Percentiles rank a stretch among this genome's conserved stretches.
These are phyloP conservation scores for Ostrea edulis DNA, from an alignment of 1,140 invertebrate genomes.

Conservation along the genomic window DNA sequence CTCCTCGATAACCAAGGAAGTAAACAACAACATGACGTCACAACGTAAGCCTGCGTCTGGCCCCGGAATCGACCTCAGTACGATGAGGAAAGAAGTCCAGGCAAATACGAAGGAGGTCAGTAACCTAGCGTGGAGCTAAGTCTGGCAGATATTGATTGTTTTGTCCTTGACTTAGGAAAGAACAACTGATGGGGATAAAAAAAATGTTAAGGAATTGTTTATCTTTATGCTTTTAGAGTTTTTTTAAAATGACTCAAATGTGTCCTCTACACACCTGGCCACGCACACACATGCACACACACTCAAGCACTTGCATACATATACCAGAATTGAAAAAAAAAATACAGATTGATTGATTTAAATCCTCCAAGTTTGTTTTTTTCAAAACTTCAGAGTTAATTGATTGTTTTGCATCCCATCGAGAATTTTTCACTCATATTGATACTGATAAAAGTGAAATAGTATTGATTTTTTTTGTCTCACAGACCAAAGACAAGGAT, in stretches of 20 bases:
- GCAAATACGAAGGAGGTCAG: constrained; percentile 82
- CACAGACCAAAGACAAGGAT: constrained; percentile 54
- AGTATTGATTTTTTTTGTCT: constrained; percentile 19
- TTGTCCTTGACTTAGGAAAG: background rate
- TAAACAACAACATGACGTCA: constrained; percentile 61
- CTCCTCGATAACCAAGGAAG: constrained; percentile 36
- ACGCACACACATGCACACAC: too few species aligned
- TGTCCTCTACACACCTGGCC: too few species aligned
- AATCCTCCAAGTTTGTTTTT: too few species aligned
- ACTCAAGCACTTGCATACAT: background rate
- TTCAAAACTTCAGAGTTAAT: too few species aligned
- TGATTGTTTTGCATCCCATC: too few species aligned
- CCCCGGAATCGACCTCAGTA: constrained; percentile 69
- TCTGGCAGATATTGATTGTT: background rate
- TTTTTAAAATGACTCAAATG: background rate
- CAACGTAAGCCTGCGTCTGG: constrained; percentile 58
- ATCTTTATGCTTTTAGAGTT: background rate
- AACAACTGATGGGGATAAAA: background rate
- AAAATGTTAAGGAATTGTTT: background rate
- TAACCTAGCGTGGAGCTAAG: background rate
- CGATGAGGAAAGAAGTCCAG: constrained; percentile 73
- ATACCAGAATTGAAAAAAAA: background rate
- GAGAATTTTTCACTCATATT: too few species aligned
- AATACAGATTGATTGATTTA: background rate
- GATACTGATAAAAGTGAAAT: background rate